These are phyloP conservation scores for Lophotis ruficrista DNA, from an alignment of 2,113 vertebrate species.

Conservation along the genomic window DNA sequence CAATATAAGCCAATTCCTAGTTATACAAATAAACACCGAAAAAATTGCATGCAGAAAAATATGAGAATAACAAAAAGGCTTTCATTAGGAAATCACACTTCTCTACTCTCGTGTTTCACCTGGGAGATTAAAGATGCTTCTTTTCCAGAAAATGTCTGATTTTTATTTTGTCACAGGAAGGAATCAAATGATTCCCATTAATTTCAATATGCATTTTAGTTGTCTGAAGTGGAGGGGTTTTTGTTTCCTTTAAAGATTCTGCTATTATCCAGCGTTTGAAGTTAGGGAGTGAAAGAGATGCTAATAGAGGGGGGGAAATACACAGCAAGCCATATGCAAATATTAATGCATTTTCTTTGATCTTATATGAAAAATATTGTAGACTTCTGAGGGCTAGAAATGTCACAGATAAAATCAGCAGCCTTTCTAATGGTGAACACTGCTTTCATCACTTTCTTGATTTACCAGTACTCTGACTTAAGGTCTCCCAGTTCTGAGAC, in stretches of 20 bases:
- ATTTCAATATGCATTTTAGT: slow-evolving; percentile 50
- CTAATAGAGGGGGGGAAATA: slow-evolving; percentile 3
- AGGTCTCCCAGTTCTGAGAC: slow-evolving; percentile 63
- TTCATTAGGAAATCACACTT: slow-evolving; percentile 15
- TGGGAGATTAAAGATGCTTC: slow-evolving; percentile 8
- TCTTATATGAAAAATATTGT: slow-evolving; percentile 60
- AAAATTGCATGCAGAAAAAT: slow-evolving; percentile 22
- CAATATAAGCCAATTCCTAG: not conserved
- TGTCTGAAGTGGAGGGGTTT: slow-evolving; percentile 1
- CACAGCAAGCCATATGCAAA: slow-evolving; percentile 42
- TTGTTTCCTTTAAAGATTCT: slow-evolving; percentile 57
- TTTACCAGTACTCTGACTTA: slow-evolving; percentile 60
- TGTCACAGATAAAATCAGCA: slow-evolving; percentile 65
- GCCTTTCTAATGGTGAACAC: slow-evolving; percentile 5
- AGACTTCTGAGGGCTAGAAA: slow-evolving; percentile 56
- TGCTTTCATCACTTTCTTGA: slow-evolving; percentile 68
- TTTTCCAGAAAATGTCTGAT: slow-evolving; percentile 18
- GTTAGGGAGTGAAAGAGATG: slow-evolving; percentile 3
- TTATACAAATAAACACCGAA: slow-evolving; percentile 26
- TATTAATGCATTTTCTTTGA: slow-evolving; percentile 64
- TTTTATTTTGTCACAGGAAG: slow-evolving; percentile 46
- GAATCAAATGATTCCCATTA: slow-evolving; percentile 42
- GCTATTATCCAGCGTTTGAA: slow-evolving; percentile 37
- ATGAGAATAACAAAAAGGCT: slow-evolving; percentile 18
- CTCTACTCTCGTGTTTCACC: not conserved